Evolutionary conservation across 2,113 vertebrate species (phyloP).

Genomic region (Lepus timidus): DNA sequence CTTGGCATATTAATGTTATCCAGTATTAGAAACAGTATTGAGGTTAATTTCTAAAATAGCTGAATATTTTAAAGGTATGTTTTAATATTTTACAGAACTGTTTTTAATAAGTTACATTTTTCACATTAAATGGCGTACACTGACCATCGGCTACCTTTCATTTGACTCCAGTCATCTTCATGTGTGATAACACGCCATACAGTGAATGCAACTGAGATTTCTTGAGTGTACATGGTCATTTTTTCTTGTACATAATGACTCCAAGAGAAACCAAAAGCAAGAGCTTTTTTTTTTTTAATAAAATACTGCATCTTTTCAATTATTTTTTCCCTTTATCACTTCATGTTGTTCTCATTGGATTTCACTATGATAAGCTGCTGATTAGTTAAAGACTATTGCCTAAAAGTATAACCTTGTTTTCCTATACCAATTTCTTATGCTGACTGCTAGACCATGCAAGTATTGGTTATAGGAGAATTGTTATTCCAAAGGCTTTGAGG

Average conservation of each 20-base stretch:
- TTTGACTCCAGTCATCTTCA: neutral
- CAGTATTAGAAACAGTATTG: neutral
- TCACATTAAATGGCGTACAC: neutral
- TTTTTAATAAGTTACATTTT: neutral
- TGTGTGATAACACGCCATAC: neutral
- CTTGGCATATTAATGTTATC: neutral
- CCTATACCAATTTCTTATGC: neutral
- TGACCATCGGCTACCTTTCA: neutral
- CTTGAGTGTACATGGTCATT: neutral
- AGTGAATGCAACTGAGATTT: neutral
- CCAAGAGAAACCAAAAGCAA: neutral
- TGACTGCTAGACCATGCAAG: neutral
- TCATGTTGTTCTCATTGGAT: neutral
- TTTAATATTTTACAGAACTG: neutral
- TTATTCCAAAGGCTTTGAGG: neutral
- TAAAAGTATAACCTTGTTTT: neutral
- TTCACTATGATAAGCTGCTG: neutral
- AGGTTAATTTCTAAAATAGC: conserved; percentile 11
- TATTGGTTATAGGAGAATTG: neutral
- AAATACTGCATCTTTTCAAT: neutral
- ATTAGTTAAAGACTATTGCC: neutral
- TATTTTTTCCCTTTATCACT: neutral
- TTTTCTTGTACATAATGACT: neutral
- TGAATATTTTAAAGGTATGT: neutral
- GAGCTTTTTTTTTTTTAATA: neutral